Evolutionary conservation across 2,888 invertebrate genomes (phyloP).

Genomic region (Hypomecis atomaria): DNA sequence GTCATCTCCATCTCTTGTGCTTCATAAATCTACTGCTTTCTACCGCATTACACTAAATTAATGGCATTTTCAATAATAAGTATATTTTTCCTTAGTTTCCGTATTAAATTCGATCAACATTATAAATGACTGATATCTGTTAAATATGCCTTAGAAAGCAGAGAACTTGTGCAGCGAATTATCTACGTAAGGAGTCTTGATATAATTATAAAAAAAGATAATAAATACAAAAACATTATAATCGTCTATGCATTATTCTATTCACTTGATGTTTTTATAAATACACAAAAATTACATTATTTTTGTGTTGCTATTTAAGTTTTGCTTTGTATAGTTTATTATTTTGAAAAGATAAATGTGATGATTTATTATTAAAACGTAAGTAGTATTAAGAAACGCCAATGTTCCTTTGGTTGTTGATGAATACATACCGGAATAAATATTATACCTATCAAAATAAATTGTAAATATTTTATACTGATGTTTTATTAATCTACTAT

Average conservation of each 20-base stretch:
- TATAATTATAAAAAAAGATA: not conserved
- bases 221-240: slow-evolving; percentile 7
- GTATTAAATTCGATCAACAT: too few relatives aligned
- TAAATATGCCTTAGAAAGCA: slow-evolving; percentile 6
- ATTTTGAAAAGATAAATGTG: slow-evolving; percentile 58
- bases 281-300: slow-evolving; percentile 16
- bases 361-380: slow-evolving; percentile 57
- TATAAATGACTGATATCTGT: not conserved
- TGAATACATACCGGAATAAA: slow-evolving; percentile 54
- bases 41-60: not conserved
- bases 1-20: slow-evolving; percentile 15
- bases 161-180: slow-evolving; percentile 8
- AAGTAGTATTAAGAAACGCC: slow-evolving; percentile 58
- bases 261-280: not conserved
- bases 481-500: not conserved
- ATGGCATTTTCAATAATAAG: not conserved
- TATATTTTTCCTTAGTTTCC: too few relatives aligned
- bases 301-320: slow-evolving; percentile 47
- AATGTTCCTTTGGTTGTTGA: slow-evolving; percentile 59
- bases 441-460: slow-evolving; percentile 42
- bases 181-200: too few relatives aligned
- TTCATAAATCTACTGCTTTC: slow-evolving; percentile 11
- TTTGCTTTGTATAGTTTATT: slow-evolving; percentile 53
- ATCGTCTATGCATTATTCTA: slow-evolving; percentile 11
- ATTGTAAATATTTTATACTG: slow-evolving; percentile 1